phyloP scores from a whole-genome alignment of 1,140 invertebrate species.

The Orchestia grillus region DNA sequence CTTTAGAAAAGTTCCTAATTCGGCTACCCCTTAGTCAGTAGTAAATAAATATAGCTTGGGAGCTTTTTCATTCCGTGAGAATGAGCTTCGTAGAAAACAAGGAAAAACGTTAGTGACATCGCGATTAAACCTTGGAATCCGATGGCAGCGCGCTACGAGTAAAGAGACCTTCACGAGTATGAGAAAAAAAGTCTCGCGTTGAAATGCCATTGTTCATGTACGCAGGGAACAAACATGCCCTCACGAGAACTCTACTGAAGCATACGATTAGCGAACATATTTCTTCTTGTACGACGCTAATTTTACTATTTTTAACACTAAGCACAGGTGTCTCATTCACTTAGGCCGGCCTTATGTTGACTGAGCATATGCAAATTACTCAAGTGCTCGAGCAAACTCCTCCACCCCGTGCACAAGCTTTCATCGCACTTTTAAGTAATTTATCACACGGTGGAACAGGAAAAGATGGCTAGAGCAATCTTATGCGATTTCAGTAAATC shows the following conservation, averaged over 20 bases:
- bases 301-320: background rate
- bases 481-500: background rate
- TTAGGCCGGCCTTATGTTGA: background rate
- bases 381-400: background rate
- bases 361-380: constrained; percentile 17
- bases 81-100: background rate
- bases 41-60: background rate
- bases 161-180: background rate
- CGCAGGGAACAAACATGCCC: background rate
- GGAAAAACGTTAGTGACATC: background rate
- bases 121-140: too few species aligned
- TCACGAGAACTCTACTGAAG: background rate
- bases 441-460: background rate
- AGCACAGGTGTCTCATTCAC: constrained; percentile 31
- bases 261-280: constrained; percentile 22
- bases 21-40: background rate
- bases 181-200: background rate
- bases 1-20: background rate
- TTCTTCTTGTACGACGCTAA: background rate
- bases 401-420: background rate
- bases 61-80: background rate
- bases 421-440: background rate
- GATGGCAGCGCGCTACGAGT: too few species aligned
- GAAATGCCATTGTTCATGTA: background rate
- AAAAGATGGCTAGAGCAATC: background rate